Evolutionary conservation across 2,888 invertebrate species (phyloP).

Genomic region (Acronicta leporina): DNA sequence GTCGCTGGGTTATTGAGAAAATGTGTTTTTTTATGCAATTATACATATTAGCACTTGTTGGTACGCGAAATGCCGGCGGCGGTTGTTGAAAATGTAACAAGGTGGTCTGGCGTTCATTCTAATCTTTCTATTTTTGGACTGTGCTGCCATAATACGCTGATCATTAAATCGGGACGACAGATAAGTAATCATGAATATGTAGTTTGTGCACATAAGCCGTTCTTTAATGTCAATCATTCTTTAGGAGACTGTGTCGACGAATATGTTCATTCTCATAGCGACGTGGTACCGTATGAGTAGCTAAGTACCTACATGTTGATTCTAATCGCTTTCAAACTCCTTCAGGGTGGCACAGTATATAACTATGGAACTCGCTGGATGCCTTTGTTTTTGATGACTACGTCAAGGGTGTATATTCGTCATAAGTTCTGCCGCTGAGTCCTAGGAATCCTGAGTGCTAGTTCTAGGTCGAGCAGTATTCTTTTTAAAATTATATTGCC

Average conservation of each 20-base stretch:
- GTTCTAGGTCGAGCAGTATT: neutral
- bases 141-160: constrained; percentile 53
- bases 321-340: constrained; percentile 40
- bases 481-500: too few species aligned
- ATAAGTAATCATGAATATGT: constrained; percentile 73
- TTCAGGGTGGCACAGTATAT: constrained; percentile 43
- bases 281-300: neutral
- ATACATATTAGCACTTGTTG: constrained; percentile 29
- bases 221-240: constrained; percentile 73
- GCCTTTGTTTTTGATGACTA: neutral
- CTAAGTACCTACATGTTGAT: constrained; percentile 12
- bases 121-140: constrained; percentile 75
- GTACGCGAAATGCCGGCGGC: constrained; percentile 43
- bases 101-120: constrained; percentile 68
- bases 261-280: constrained; percentile 27
- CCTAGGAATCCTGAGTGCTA: neutral
- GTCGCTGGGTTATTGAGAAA: constrained; percentile 30
- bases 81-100: constrained; percentile 70
- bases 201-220: constrained; percentile 65
- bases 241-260: constrained; percentile 28
- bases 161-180: constrained; percentile 67
- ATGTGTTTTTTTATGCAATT: constrained; percentile 35
- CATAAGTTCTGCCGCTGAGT: too few species aligned
- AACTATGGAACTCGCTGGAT: constrained; percentile 29
- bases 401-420: too few species aligned